phyloP scores from a whole-genome alignment of 2,888 invertebrate genomes.

The Habroteleia sp. region DNA sequence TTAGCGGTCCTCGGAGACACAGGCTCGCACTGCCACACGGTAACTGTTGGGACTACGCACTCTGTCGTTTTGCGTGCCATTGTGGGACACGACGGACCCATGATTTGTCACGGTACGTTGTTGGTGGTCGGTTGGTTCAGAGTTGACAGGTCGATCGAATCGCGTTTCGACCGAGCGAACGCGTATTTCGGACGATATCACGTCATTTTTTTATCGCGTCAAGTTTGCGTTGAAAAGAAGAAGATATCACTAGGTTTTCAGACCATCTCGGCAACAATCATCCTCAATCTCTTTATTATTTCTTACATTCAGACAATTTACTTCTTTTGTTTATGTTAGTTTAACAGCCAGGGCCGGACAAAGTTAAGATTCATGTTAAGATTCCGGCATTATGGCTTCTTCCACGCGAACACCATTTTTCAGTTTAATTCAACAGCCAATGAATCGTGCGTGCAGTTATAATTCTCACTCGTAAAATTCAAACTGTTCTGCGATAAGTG shows the following conservation, averaged over 20 bases:
- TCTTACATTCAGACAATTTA: conserved; percentile 3
- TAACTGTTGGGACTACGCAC: conserved; percentile 80
- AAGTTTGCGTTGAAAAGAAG: conserved; percentile 60
- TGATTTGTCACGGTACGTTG: conserved; percentile 68
- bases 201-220: conserved; percentile 42
- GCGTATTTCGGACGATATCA: conserved; percentile 58
- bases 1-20: conserved; percentile 81
- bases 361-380: too few relatives aligned
- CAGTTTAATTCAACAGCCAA: too few relatives aligned
- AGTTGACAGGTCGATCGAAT: conserved; percentile 67
- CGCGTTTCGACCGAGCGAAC: conserved; percentile 79
- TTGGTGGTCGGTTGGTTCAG: conserved; percentile 70
- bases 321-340: background rate
- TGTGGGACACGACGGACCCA: conserved; percentile 54
- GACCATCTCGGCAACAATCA: conserved; percentile 41
- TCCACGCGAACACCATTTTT: too few relatives aligned
- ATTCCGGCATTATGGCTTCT: too few relatives aligned
- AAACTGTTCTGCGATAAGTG: too few relatives aligned
- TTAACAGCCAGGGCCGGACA: background rate
- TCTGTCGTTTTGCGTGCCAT: conserved; percentile 73
- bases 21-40: conserved; percentile 81
- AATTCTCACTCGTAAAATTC: too few relatives aligned
- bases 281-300: conserved; percentile 7
- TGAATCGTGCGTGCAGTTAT: too few relatives aligned
- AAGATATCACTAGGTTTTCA: conserved; percentile 50